These are phyloP conservation scores for Metopolophium dirhodum DNA, from an alignment of 1,140 invertebrate species.

Conservation along the genomic window DNA sequence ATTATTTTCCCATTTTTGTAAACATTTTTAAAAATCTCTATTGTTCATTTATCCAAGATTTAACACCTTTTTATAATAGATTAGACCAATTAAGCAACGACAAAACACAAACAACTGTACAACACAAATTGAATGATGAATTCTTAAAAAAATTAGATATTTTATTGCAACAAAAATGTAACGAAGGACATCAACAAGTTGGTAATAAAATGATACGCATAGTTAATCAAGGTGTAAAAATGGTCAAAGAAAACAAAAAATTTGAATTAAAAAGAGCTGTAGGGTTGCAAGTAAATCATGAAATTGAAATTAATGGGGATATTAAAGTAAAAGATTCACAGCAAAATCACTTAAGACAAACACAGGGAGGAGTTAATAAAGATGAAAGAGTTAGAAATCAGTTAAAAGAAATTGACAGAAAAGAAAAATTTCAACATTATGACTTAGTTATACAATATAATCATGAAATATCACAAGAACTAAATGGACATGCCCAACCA, in stretches of 20 bases:
- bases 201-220: neutral
- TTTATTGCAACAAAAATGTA: neutral
- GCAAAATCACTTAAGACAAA: neutral
- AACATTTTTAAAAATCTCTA: neutral
- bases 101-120: neutral
- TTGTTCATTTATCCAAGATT: neutral
- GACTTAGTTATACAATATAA: neutral
- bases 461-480: neutral
- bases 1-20: neutral
- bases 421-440: neutral
- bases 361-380: neutral
- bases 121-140: neutral
- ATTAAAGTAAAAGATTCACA: too few relatives aligned
- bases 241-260: neutral
- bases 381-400: neutral
- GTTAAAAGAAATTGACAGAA: neutral
- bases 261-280: neutral
- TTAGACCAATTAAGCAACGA: neutral
- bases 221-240: neutral
- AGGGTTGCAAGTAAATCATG: neutral
- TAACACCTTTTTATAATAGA: neutral
- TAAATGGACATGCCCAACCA: neutral
- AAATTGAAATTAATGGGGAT: too few relatives aligned
- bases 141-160: neutral
- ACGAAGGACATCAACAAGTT: neutral